Conservation (phyloP, 2,113 vertebrate species). For the Spea multiplicata region DNA sequence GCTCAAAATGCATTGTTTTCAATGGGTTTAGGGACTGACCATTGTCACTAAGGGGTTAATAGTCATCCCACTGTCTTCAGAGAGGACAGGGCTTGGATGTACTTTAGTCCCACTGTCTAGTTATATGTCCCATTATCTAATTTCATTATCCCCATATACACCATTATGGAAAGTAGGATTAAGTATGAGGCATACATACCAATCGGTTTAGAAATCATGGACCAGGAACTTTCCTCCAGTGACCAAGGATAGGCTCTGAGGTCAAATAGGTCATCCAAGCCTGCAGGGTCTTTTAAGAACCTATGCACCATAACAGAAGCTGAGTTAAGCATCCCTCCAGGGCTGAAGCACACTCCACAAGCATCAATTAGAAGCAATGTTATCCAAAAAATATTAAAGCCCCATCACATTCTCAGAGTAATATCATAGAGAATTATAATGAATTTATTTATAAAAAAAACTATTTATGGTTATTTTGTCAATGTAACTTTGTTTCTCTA, state of each 20-base stretch:
- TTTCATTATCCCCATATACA: background rate
- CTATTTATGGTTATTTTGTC: too few species aligned
- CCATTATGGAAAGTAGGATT: background rate
- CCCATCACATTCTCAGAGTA: too few species aligned
- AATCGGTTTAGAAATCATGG: background rate
- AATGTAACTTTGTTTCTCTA: too few species aligned
- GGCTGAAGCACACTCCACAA: background rate
- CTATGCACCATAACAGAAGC: background rate
- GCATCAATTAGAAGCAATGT: conserved; percentile 7
- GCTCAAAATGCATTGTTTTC: too few species aligned
- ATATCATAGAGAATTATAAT: too few species aligned
- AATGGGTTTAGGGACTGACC: too few species aligned
- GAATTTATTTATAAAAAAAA: too few species aligned
- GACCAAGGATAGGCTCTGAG: conserved; percentile 3
- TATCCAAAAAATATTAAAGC: background rate
- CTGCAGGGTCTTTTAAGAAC: conserved; percentile 2
- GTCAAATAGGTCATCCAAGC: conserved; percentile 3
- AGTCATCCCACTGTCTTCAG: too few species aligned
- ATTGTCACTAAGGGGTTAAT: too few species aligned
- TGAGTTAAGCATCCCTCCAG: background rate
- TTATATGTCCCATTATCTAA: too few species aligned
- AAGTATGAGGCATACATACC: background rate
- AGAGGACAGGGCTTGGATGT: too few species aligned
- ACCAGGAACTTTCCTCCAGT: background rate
- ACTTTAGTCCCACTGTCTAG: too few species aligned